Percentiles rank a stretch among this genome's conserved stretches.
These are phyloP conservation scores for Aphis gossypii DNA, from an alignment of 1,140 invertebrate species.

Conservation along the genomic window DNA sequence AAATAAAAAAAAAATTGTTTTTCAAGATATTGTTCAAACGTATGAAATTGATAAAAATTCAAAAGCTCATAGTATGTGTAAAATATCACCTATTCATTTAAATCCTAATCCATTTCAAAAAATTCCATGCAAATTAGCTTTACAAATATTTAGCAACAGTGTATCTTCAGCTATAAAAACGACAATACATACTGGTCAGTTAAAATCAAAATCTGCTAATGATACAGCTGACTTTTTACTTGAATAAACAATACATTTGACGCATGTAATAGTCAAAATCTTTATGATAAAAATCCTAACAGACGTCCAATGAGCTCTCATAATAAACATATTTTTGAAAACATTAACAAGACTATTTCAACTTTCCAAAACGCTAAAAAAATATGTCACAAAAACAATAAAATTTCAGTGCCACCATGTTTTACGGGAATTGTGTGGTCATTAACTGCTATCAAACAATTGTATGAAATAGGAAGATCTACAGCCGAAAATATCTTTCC, in stretches of 20 bases:
- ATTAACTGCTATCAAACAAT: neutral
- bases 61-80: constrained; percentile 9
- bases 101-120: neutral
- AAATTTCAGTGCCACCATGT: constrained; percentile 8
- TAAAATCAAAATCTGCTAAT: no score
- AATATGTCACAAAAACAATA: neutral
- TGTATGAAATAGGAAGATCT: neutral
- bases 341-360: no score
- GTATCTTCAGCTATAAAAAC: no score
- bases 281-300: no score
- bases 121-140: neutral
- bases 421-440: neutral
- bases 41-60: constrained; percentile 11
- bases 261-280: no score
- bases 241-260: no score
- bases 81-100: neutral
- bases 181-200: no score
- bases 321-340: no score
- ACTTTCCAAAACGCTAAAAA: no score
- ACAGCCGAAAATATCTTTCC: neutral
- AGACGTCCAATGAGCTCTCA: no score
- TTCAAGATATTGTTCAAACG: neutral
- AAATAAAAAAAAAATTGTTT: neutral
- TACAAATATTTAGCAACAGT: neutral
- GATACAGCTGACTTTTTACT: no score